Evolutionary conservation across 2,888 invertebrate species (phyloP), one percentile per base, ranked within the genome.

Genomic region (Heliothis peltigera): DNA sequence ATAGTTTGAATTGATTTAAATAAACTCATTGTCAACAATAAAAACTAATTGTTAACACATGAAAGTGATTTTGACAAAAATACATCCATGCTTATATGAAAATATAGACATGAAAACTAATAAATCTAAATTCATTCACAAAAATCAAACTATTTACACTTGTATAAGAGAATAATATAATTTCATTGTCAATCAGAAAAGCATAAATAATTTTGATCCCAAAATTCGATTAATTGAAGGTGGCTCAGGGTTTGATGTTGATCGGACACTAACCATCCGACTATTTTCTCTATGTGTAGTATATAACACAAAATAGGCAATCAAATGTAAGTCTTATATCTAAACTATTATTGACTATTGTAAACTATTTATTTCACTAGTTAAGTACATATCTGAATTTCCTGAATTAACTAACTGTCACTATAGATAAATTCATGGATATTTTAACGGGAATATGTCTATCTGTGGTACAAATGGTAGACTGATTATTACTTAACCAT

Each of bases 341-440:
- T 89, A 88, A 80, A 85, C 79, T 77, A 83, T 87, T 87, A 87
- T 85, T 85, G 86, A 86, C 88, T 91, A 91, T 91, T 87, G 91
- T 87, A 82, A 88, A 84, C 89, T 91, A 90, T 88, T 87, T 86
- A 70, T 57, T 83, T 86, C 63, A 79, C 87, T 90, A 90, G 84
- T 92, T 93, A 94, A 93, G 92, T 93, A 93, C 93, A 89, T 83
- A 81, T 83, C 75, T 86, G 86, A 84, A 85, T 83, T 73, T 82
- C 70, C 70, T 80, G 81, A 82, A 81, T 81, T 75, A 79, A 75
- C 72, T 83, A 83, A 77, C 74, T 83, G 78, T 76, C 65, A 72
- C 75, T 85, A 82, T 80, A 84, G 73, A 80, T 80, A 79, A 72
- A 81, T 79, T 77, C 67, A 77, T 71, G 70, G 68, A 69, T 65